Percentiles rank a stretch among this genome's conserved stretches.
Evolutionary conservation across 2,113 vertebrate genomes (phyloP).

Genomic region (Plectropomus leopardus): DNA sequence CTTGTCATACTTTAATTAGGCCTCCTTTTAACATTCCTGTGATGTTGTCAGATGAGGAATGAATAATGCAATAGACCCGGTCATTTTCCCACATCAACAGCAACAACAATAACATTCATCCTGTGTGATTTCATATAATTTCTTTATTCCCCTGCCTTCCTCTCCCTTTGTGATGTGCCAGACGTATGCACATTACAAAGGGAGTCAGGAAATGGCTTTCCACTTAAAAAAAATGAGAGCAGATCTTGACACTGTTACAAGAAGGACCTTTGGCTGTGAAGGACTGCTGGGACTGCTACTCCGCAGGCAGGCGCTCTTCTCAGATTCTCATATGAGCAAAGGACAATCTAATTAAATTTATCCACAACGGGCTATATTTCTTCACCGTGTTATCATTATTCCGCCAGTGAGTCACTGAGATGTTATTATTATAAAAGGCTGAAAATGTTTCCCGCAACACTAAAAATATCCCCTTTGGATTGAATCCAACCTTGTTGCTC

Average conservation of each 20-base stretch:
- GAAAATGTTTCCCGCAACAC: slow-evolving; percentile 46
- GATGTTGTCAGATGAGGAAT: slow-evolving; percentile 58
- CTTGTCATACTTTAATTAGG: slow-evolving; percentile 49
- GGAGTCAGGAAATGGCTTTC: slow-evolving; percentile 79
- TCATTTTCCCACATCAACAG: slow-evolving; percentile 78
- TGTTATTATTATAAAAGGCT: slow-evolving; percentile 19
- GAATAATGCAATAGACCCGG: slow-evolving; percentile 61
- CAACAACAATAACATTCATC: slow-evolving; percentile 77
- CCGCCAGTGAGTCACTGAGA: slow-evolving; percentile 41
- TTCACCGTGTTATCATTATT: slow-evolving; percentile 42
- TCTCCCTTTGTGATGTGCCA: slow-evolving; percentile 80
- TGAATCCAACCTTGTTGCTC: slow-evolving; percentile 65
- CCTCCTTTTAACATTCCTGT: slow-evolving; percentile 50
- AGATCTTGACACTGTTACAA: slow-evolving; percentile 77
- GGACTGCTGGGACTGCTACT: slow-evolving; percentile 58
- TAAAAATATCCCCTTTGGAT: slow-evolving; percentile 73
- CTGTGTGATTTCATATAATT: slow-evolving; percentile 81
- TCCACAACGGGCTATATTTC: slow-evolving; percentile 52
- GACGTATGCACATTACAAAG: slow-evolving; percentile 71
- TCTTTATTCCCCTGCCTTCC: slow-evolving; percentile 72
- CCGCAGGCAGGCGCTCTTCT: slow-evolving; percentile 49
- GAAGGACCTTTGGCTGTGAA: slow-evolving; percentile 71
- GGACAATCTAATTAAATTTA: slow-evolving; percentile 56
- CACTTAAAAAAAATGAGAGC: slow-evolving; percentile 72
- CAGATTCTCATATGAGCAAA: slow-evolving; percentile 42